Conservation (phyloP, 2,888 invertebrate genomes). For the Tenthredo livida region DNA sequence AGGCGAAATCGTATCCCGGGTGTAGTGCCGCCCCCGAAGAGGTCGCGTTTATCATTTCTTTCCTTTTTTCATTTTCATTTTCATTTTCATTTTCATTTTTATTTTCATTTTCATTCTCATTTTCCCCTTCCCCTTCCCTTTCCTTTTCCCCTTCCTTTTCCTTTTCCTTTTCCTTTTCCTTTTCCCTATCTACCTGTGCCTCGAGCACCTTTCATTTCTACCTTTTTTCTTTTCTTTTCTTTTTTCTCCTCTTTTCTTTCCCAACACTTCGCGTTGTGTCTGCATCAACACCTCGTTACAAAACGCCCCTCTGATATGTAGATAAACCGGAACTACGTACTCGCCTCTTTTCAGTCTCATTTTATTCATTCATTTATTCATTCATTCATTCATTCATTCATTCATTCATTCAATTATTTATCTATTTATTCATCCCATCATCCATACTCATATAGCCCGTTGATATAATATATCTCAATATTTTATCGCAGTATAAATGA, state of each 20-base stretch:
- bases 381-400: not conserved
- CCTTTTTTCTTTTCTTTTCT: not conserved
- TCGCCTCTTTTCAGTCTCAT: not conserved
- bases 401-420: not conserved
- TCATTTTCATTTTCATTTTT: not conserved
- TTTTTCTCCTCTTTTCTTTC: not conserved
- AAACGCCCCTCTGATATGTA: not conserved
- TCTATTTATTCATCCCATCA: no score
- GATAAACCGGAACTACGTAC: constrained; percentile 8
- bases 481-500: no score
- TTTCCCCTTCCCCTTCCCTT: not conserved
- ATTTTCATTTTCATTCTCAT: not conserved
- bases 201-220: not conserved
- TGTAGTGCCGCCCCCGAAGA: not conserved
- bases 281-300: constrained; percentile 12
- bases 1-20: constrained; percentile 13
- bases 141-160: not conserved
- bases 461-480: no score
- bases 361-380: not conserved
- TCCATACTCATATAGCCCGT: no score
- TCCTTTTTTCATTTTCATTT: not conserved
- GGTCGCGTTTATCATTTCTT: constrained; percentile 10
- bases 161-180: not conserved
- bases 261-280: not conserved
- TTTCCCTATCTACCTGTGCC: not conserved